phyloP scores from a whole-genome alignment of 2,113 vertebrate genomes.

The Gadus chalcogrammus region DNA sequence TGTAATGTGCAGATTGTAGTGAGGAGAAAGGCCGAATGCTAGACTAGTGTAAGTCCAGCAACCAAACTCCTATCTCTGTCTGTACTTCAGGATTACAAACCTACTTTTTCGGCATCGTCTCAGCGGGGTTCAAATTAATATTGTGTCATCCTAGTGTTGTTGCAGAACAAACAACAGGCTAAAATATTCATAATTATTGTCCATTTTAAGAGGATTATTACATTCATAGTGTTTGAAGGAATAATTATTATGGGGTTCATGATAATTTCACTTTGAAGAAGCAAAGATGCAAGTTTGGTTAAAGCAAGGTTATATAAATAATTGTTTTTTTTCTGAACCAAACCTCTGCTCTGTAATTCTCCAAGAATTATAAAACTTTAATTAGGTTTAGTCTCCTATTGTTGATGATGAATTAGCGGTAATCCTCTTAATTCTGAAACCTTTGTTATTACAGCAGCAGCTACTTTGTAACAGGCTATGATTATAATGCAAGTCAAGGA shows the following conservation, averaged over 20 bases:
- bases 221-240: slow-evolving; percentile 1
- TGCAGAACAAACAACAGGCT: too few species aligned
- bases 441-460: slow-evolving; percentile 16
- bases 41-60: too few species aligned
- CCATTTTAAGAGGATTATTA: slow-evolving; percentile 22
- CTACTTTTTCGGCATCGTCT: too few species aligned
- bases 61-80: too few species aligned
- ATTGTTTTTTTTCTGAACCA: not conserved
- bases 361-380: not conserved
- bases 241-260: not conserved
- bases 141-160: too few species aligned
- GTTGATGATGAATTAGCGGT: slow-evolving; percentile 34
- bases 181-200: too few species aligned
- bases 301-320: not conserved
- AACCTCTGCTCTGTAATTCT: not conserved
- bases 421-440: slow-evolving; percentile 42
- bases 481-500: too few species aligned
- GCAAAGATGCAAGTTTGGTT: too few species aligned
- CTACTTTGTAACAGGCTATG: not conserved
- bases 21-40: too few species aligned
- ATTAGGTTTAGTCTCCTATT: not conserved
- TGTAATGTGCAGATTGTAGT: too few species aligned
- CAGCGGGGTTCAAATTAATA: too few species aligned
- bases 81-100: too few species aligned
- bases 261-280: not conserved